Evolutionary conservation across 2,888 invertebrate genomes (phyloP), one percentile per base, ranked within the genome.

Genomic region (Polietes domitor): DNA sequence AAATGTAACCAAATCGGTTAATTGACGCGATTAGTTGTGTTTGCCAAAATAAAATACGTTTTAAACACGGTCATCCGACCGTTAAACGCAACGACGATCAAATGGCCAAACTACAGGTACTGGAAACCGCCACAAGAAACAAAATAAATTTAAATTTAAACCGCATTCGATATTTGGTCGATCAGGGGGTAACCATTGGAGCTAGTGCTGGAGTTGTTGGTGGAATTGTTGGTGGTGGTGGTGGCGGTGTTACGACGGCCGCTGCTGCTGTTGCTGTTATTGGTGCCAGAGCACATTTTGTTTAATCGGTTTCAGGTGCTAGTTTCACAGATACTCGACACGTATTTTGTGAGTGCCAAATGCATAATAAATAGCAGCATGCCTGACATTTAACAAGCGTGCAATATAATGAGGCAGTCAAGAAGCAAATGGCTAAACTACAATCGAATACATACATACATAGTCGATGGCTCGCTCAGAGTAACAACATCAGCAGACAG

Each of bases 341-440:
- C 81, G 83, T 86, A 83, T 84, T 61, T 77, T 80, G 75, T 76
- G 80, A 80, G 84, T 86, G 82, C 86, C 82, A 85, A 83, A 82
- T 86, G 85, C 85, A 86, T 85, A 85, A 87, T 86, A 85, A 87
- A 87, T 85, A 85, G 85, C 85, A 85, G 85, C 83, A 82, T 86
- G 82, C 80, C 85, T 87, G 87, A 87, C 87, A 87, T 87, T 87
- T 87, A 86, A 86, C 87, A 86, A 85, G 82, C 81, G 80, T 83
- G 80, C 80, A 83, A 80, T 80, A 77, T 83, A 83, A 83, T 83
- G 83, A 83, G 83, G 80, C 80, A 83, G 77, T 24, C 26, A 58
- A 37, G 19, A 28, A 41, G 21, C 37, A 68, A 68, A 47, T 24
- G 21, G 43, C 61, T 75, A 47, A 15, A 82, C 70, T 37, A 41